These are phyloP conservation scores for Acleris emargana DNA, from an alignment of 2,888 invertebrate genomes.

Conservation along the genomic window DNA sequence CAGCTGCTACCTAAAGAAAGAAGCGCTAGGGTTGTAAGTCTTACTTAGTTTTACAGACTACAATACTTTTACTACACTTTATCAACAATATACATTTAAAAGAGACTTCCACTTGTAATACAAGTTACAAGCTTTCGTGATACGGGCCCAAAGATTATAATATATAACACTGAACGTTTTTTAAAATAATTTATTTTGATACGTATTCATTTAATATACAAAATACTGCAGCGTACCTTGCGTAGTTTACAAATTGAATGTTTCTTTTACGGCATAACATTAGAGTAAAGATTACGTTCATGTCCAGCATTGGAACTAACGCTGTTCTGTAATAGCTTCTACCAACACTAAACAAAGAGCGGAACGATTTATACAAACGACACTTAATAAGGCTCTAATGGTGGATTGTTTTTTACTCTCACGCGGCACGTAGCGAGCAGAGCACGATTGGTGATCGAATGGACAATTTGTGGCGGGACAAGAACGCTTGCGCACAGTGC, in stretches of 20 bases:
- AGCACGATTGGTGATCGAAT: slow-evolving; percentile 34
- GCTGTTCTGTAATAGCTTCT: slow-evolving; percentile 30
- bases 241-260: slow-evolving; percentile 7
- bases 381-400: slow-evolving; percentile 41
- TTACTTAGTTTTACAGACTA: too few species aligned
- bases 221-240: not conserved
- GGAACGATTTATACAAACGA: slow-evolving; percentile 39
- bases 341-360: slow-evolving; percentile 35
- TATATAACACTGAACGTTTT: too few species aligned
- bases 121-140: too few species aligned
- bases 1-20: too few species aligned
- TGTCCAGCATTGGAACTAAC: slow-evolving; percentile 28
- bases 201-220: not conserved
- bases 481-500: slow-evolving; percentile 11
- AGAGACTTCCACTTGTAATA: too few species aligned
- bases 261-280: slow-evolving; percentile 1
- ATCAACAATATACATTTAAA: too few species aligned
- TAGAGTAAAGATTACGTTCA: slow-evolving; percentile 4
- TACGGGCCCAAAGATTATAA: too few species aligned
- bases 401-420: slow-evolving; percentile 41
- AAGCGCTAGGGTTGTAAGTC: too few species aligned
- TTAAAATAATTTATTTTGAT: too few species aligned
- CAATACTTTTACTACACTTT: too few species aligned
- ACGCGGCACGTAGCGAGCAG: slow-evolving; percentile 6
- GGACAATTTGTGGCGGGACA: slow-evolving; percentile 44